A percentile compares a stretch with the other conserved stretches of the same genome.
phyloP scores from a whole-genome alignment of 2,888 invertebrate genomes.

The Spodoptera exigua region DNA sequence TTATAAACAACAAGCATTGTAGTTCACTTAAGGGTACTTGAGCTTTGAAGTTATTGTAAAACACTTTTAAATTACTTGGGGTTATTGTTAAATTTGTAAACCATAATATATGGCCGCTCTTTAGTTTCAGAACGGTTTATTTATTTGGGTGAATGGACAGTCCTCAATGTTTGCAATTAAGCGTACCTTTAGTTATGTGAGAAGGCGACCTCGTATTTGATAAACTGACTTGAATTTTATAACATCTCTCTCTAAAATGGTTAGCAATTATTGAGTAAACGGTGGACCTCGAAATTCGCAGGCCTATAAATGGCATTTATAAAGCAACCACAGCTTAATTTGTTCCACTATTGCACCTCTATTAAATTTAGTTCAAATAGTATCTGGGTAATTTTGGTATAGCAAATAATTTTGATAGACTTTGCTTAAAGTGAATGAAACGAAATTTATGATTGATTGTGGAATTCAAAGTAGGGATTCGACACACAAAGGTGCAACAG shows the following conservation, averaged over 20 bases:
- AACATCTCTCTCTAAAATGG: slow-evolving; percentile 64
- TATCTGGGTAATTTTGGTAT: slow-evolving; percentile 17
- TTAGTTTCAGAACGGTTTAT: slow-evolving; percentile 50
- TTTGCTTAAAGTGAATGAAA: slow-evolving; percentile 57
- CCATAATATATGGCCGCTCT: slow-evolving; percentile 37
- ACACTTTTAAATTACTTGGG: slow-evolving; percentile 52
- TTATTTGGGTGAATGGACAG: slow-evolving; percentile 64
- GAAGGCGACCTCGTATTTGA: slow-evolving; percentile 74
- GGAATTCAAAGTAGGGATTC: slow-evolving; percentile 64
- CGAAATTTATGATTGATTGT: slow-evolving; percentile 67
- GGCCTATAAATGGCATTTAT: slow-evolving; percentile 56
- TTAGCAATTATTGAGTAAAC: slow-evolving; percentile 66
- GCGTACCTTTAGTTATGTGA: slow-evolving; percentile 78
- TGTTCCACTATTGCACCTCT: slow-evolving; percentile 41
- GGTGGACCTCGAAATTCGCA: slow-evolving; percentile 62
- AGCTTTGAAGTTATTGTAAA: slow-evolving; percentile 57
- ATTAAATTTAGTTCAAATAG: slow-evolving; percentile 31
- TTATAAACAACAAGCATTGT: slow-evolving; percentile 71
- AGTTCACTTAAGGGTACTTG: slow-evolving; percentile 51
- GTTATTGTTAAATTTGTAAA: slow-evolving; percentile 58
- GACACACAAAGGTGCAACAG: slow-evolving; percentile 64
- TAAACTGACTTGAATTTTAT: slow-evolving; percentile 65
- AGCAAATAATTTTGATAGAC: too few species aligned
- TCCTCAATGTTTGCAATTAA: slow-evolving; percentile 75
- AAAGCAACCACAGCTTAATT: slow-evolving; percentile 38